phyloP scores from a whole-genome alignment of 2,113 vertebrate genomes.

The Leptosomus discolor region DNA sequence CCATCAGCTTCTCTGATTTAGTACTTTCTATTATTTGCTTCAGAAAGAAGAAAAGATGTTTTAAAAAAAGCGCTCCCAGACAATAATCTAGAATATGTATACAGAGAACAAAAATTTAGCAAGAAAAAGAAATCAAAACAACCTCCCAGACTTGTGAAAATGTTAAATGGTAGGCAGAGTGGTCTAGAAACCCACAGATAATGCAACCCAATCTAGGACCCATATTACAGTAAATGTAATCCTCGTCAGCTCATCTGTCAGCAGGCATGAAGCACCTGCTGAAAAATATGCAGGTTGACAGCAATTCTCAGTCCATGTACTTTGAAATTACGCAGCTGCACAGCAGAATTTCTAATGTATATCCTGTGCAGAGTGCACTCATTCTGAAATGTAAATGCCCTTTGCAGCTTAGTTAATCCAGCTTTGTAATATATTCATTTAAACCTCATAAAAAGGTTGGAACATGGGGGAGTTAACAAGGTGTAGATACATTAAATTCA shows the following conservation, averaged over 20 bases:
- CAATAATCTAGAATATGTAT: not conserved
- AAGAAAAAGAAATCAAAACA: not conserved
- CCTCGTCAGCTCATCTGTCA: not conserved
- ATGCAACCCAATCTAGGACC: not conserved
- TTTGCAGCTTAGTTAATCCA: not conserved
- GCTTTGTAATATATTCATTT: not conserved
- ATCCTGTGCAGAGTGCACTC: not conserved
- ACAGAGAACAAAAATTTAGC: not conserved
- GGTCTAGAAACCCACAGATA: not conserved
- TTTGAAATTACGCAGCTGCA: not conserved
- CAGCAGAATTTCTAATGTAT: not conserved
- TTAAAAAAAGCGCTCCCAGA: not conserved
- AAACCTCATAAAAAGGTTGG: not conserved
- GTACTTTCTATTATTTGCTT: not conserved
- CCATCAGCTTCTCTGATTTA: not conserved
- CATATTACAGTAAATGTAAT: not conserved
- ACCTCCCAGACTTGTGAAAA: not conserved
- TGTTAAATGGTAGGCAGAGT: not conserved
- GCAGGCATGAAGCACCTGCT: not conserved
- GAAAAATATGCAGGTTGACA: not conserved
- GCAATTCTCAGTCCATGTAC: not conserved
- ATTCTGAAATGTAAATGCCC: not conserved
- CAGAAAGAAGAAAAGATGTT: not conserved
- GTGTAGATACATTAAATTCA: rapidly evolving
- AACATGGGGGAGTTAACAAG: not conserved